These are phyloP conservation scores for Crocuta crocuta DNA, from an alignment of 2,113 vertebrate species.

Conservation along the genomic window DNA sequence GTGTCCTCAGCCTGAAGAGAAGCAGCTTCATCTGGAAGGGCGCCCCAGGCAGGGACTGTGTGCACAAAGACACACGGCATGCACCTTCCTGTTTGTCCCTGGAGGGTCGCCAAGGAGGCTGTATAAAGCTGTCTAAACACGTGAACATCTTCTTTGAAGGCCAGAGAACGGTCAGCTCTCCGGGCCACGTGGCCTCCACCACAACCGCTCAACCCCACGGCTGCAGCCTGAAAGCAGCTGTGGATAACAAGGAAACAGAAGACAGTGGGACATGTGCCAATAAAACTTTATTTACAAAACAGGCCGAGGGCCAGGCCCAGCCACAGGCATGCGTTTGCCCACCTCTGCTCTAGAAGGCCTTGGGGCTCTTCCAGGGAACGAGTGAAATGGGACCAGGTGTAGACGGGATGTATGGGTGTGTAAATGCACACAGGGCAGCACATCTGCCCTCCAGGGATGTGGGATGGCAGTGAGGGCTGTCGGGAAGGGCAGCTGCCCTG, in stretches of 20 bases:
- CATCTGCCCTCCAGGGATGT: accelerated
- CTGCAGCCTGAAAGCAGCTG: not conserved
- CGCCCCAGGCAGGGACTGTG: accelerated
- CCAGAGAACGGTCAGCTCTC: accelerated
- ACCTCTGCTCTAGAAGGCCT: accelerated
- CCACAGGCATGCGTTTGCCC: too few relatives aligned
- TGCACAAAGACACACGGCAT: accelerated
- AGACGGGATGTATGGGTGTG: accelerated
- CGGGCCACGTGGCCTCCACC: accelerated
- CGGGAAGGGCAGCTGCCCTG: accelerated
- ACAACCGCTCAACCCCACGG: not conserved
- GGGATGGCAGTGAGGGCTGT: accelerated
- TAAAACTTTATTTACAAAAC: slow-evolving; percentile 46
- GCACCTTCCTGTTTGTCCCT: not conserved
- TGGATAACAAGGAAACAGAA: not conserved
- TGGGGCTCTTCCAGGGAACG: accelerated
- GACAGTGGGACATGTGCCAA: accelerated
- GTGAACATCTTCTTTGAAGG: accelerated
- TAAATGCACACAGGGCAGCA: accelerated
- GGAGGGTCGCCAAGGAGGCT: not conserved
- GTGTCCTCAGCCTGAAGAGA: not conserved
- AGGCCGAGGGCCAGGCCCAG: not conserved
- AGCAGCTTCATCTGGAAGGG: too few relatives aligned
- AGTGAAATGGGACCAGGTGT: accelerated
- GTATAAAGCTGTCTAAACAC: not conserved